phyloP scores from a whole-genome alignment of 2,888 invertebrate genomes.

The Agonopterix subpropinquella region DNA sequence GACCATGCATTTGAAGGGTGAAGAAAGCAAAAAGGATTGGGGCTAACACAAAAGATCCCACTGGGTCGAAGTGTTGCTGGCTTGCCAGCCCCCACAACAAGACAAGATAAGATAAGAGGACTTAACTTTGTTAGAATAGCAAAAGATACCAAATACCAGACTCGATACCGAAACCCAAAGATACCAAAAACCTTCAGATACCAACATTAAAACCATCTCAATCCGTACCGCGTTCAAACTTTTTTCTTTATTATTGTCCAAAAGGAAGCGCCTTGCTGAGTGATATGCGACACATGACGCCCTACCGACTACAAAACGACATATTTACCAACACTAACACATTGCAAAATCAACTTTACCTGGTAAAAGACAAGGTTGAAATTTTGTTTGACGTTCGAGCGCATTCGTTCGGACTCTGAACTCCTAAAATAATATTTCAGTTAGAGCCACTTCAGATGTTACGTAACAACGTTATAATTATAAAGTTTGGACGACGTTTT shows the following conservation, averaged over 20 bases:
- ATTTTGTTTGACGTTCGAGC: constrained; percentile 21
- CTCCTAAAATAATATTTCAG: constrained; percentile 74
- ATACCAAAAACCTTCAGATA: background rate
- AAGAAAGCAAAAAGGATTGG: no score
- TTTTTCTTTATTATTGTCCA: constrained; percentile 63
- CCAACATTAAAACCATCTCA: constrained; percentile 23
- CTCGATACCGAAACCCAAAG: no score
- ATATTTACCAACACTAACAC: constrained; percentile 22
- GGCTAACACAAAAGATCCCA: no score
- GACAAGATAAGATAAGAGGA: no score
- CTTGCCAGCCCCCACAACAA: no score
- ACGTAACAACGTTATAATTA: constrained; percentile 69
- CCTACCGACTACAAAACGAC: constrained; percentile 33
- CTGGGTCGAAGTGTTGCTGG: no score
- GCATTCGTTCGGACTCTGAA: constrained; percentile 55
- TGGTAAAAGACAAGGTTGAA: constrained; percentile 36
- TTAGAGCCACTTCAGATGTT: constrained; percentile 63
- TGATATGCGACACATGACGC: constrained; percentile 72
- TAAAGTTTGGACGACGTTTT: constrained; percentile 57
- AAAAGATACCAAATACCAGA: no score
- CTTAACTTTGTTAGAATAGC: no score
- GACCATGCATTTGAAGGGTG: no score
- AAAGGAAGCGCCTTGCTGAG: constrained; percentile 68
- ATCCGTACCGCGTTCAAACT: constrained; percentile 23
- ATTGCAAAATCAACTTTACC: constrained; percentile 49